These are phyloP conservation scores for Drosophila suzukii DNA, from an alignment of 1,140 invertebrate species.

Conservation along the genomic window DNA sequence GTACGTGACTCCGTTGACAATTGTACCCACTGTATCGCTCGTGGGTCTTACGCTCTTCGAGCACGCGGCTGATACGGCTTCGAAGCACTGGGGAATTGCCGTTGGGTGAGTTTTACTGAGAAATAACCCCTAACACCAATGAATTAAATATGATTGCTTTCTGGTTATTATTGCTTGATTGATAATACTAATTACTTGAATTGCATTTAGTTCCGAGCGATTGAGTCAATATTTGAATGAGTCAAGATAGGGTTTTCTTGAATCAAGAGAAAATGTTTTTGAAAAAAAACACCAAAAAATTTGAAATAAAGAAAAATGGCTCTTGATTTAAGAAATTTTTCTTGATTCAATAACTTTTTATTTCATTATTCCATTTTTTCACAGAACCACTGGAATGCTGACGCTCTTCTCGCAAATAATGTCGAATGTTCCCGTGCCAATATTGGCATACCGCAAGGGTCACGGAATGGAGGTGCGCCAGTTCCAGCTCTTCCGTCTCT, in stretches of 20 bases:
- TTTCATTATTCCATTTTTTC: constrained; percentile 8
- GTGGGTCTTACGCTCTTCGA: constrained; percentile 92
- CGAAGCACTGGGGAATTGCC: constrained; percentile 93
- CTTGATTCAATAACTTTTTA: no score
- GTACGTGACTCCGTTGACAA: constrained; percentile 92
- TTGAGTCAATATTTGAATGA: no score
- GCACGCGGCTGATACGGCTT: constrained; percentile 90
- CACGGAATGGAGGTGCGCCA: constrained; percentile 87
- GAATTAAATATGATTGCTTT: neutral
- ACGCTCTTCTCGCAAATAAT: constrained; percentile 93
- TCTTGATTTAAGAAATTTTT: no score
- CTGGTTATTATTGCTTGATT: no score
- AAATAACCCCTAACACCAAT: neutral
- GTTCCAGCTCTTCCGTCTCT: constrained; percentile 92
- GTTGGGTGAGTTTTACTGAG: constrained; percentile 86
- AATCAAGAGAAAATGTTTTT: no score
- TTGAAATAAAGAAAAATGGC: no score
- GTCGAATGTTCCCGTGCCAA: constrained; percentile 88
- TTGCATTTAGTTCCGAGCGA: no score
- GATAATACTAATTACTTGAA: no score
- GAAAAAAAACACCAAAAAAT: no score
- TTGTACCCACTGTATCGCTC: constrained; percentile 91
- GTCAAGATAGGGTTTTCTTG: no score
- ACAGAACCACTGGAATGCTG: constrained; percentile 92
- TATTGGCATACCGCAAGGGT: constrained; percentile 87